A percentile compares a stretch with the other conserved stretches of the same genome.
Evolutionary conservation across 2,797 vertebrate species (phyloP).

Genomic region (Liasis olivaceus): DNA sequence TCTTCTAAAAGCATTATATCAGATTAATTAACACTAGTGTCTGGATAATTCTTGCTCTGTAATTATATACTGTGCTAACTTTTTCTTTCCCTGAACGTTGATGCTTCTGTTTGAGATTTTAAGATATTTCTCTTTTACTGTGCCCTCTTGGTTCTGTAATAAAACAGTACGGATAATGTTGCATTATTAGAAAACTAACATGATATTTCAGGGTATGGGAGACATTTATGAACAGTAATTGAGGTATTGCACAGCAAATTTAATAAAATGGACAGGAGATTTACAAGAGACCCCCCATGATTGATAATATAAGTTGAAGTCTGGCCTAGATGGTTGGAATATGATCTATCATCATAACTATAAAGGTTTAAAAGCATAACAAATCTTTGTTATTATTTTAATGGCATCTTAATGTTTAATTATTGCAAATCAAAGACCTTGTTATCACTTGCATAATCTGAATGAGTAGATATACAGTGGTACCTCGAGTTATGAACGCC

Average conservation of each 20-base stretch:
- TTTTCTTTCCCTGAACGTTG: constrained; percentile 50
- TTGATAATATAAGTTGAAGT: background rate
- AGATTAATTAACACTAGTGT: constrained; percentile 52
- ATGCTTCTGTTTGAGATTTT: constrained; percentile 15
- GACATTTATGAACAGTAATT: constrained; percentile 21
- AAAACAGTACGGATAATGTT: background rate
- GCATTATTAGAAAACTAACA: background rate
- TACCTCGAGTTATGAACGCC: too few relatives aligned
- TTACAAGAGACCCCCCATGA: background rate
- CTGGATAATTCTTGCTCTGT: constrained; percentile 34
- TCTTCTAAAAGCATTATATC: constrained; percentile 52
- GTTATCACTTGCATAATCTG: background rate
- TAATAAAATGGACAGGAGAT: background rate
- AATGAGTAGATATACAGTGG: too few relatives aligned
- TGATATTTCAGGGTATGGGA: background rate
- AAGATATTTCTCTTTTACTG: background rate
- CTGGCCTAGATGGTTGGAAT: background rate
- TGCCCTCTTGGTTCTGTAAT: background rate
- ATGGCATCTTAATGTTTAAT: background rate
- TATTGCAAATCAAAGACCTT: background rate
- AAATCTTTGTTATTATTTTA: background rate
- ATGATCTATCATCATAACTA: background rate
- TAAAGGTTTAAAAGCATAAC: background rate
- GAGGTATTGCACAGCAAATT: background rate
- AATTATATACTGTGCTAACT: constrained; percentile 55